Evolutionary conservation across 2,797 vertebrate species (phyloP).

Genomic region (Pipistrellus pipistrellus): DNA sequence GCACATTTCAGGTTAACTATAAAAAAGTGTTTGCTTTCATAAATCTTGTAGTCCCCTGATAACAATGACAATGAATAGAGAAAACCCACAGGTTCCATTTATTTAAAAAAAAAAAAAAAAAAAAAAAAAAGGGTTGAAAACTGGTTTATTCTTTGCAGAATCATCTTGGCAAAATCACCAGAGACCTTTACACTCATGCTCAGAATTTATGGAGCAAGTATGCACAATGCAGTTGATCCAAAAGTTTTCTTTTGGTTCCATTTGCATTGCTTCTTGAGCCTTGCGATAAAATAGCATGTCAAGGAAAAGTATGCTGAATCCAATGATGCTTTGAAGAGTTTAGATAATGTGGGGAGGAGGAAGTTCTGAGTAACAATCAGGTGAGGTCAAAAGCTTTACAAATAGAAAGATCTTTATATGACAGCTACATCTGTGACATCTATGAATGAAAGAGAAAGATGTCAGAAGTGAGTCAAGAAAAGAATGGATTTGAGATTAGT

Average conservation of each 20-base stretch:
- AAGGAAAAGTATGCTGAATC: neutral
- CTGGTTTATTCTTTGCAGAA: neutral
- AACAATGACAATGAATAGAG: conserved; percentile 13
- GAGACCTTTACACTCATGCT: neutral
- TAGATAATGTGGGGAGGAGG: neutral
- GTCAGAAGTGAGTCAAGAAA: neutral
- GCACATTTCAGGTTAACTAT: conserved; percentile 52
- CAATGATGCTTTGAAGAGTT: conserved; percentile 23
- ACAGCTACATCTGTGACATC: neutral
- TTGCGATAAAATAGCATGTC: neutral
- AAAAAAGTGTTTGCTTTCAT: conserved; percentile 46
- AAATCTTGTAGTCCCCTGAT: neutral
- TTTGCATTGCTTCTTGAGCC: neutral
- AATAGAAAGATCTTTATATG: neutral
- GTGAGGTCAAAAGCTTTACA: neutral
- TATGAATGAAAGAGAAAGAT: neutral
- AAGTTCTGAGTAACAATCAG: neutral
- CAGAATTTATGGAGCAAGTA: neutral
- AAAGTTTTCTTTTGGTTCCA: neutral
- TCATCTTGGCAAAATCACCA: neutral
- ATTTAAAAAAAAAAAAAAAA: neutral
- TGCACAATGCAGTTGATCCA: neutral
- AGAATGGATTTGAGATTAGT: neutral
- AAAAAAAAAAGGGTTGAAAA: neutral
- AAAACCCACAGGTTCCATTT: neutral